Base-by-base conservation (phyloP, 2,888 invertebrate genomes). In the Galeopsomyia nigrocyanea region DNA sequence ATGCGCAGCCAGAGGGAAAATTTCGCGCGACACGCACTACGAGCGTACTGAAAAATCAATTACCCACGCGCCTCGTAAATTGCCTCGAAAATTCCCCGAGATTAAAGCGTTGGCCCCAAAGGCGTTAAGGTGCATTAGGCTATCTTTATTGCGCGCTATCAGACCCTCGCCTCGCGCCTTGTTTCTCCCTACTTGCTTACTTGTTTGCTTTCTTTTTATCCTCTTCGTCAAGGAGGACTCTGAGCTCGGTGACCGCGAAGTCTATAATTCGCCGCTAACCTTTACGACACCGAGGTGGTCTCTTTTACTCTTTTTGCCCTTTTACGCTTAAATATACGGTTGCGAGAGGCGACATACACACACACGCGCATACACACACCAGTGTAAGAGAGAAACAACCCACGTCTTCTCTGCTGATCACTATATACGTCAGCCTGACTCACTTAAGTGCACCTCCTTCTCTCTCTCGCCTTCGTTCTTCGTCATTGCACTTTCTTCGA, bases 121-220 rank as follows among this genome's bases (percentile, higher is more conserved):
- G 26, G 53, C 56, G 56, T 17, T 10, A 22, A 22, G 60, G 51
- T 68, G 31, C 64, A 70, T 70, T 70, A 70, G 58, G 64, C 63
- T 70, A 70, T 70, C 70, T 70, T 70, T 70, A 70, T 70, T 70
- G 63, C 61, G n/a, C 50, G 61, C 58, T 31, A 13, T 31, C 57
- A 56, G 49, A 22, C 65, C 22, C 6, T 16, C 31, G 3, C 13
- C 39, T 39, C 39, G 7, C 39, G 10, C 39, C 39, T 39, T 39
- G 39, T 39, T 39, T 26, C 22, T 22, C 16, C 22, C 2, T 2
- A 16, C 58, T 58, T 39, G 17, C 58, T 58, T 46, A 10, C 50
- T 62, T 17, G n/a, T 49, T 62, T 26, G 7, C 56, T n/a, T 22
- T 22, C 10, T 47, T 47, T 21, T 47, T 39, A 47, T 22, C n/a